Percentiles rank a stretch among this genome's conserved stretches.
These are phyloP conservation scores for Drosophila leontia DNA, from an alignment of 1,140 invertebrate species.

Conservation along the genomic window DNA sequence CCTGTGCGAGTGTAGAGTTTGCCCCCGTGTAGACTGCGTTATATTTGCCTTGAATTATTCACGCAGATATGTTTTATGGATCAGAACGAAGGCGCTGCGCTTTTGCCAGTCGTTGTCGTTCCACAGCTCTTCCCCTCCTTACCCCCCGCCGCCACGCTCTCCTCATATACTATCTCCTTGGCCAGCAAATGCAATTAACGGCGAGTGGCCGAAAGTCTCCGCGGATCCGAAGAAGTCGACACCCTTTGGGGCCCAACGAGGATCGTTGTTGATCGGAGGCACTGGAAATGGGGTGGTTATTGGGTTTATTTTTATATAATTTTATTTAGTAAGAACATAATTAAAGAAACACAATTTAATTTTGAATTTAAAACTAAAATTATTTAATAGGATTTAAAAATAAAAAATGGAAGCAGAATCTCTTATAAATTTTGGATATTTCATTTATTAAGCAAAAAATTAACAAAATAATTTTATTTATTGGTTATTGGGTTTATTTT, in stretches of 20 bases:
- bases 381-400: too few species aligned
- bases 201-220: not conserved
- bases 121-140: not conserved
- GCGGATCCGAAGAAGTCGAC: conserved; percentile 17
- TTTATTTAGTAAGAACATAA: not conserved
- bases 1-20: conserved; percentile 29
- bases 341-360: too few species aligned
- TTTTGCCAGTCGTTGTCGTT: conserved; percentile 45
- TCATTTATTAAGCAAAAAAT: not conserved
- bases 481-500: not conserved
- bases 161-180: not conserved
- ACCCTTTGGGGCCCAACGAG: not conserved
- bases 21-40: conserved; percentile 70
- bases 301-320: not conserved
- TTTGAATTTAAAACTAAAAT: too few species aligned
- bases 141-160: too few species aligned
- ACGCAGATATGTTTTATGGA: conserved; percentile 72
- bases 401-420: too few species aligned
- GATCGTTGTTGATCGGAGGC: not conserved
- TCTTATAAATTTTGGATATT: not conserved
- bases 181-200: conserved; percentile 68
- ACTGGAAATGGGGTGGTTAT: not conserved
- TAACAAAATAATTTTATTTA: too few species aligned
- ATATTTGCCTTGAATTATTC: conserved; percentile 79
- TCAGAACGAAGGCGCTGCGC: conserved; percentile 62